Evolutionary conservation across 2,888 invertebrate species (phyloP).

Genomic region (Sphaeridia pumilis): DNA sequence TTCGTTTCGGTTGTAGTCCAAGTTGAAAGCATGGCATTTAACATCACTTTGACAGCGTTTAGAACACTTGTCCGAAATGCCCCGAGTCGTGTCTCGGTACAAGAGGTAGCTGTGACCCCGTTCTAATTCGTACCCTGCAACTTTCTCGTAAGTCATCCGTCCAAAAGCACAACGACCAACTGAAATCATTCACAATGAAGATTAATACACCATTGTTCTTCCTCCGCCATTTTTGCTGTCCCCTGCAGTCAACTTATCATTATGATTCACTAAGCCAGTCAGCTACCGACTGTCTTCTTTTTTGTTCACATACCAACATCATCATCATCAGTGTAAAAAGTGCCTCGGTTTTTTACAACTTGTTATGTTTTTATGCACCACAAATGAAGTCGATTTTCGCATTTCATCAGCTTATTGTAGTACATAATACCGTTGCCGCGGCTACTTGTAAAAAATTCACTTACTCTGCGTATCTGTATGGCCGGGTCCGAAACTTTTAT

Average conservation of each 20-base stretch:
- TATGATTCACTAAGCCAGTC: too few relatives aligned
- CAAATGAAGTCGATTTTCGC: too few relatives aligned
- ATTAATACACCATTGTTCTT: conserved; percentile 1
- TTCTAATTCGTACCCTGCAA: conserved; percentile 39
- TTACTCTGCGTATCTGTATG: conserved; percentile 35
- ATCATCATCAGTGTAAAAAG: too few relatives aligned
- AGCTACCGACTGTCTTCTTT: too few relatives aligned
- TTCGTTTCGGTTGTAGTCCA: conserved; percentile 41
- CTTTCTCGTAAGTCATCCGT: conserved; percentile 39
- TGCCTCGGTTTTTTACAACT: too few relatives aligned
- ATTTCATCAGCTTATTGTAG: too few relatives aligned
- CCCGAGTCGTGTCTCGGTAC: conserved; percentile 38
- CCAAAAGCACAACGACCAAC: conserved; percentile 38
- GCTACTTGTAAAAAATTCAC: too few relatives aligned
- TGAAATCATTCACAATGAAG: conserved; percentile 14
- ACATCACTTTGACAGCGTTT: conserved; percentile 39
- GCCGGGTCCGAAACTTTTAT: conserved; percentile 25
- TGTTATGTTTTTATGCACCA: too few relatives aligned
- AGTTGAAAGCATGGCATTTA: conserved; percentile 41
- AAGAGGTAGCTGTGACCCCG: conserved; percentile 37
- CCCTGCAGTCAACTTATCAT: too few relatives aligned
- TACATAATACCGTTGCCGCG: too few relatives aligned
- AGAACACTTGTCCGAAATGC: conserved; percentile 40
- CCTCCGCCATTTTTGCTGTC: background rate
- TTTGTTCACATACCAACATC: too few relatives aligned